Conservation (phyloP, 2,888 invertebrate species). For the Pedicia rivosa region DNA sequence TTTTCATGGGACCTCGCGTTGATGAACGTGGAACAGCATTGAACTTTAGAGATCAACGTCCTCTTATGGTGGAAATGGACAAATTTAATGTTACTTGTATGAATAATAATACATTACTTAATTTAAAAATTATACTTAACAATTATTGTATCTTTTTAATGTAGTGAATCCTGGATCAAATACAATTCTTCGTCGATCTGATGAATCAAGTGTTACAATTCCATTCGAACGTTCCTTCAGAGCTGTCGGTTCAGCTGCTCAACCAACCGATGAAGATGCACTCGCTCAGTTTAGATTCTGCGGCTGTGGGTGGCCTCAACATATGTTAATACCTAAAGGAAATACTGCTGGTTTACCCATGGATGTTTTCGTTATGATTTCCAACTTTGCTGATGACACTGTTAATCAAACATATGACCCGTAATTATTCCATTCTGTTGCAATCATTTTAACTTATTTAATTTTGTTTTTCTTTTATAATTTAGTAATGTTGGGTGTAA, state of each 20-base stretch:
- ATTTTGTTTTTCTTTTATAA: conserved; percentile 9
- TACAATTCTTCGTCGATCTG: conserved; percentile 45
- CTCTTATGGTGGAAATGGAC: conserved; percentile 50
- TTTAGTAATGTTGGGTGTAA: conserved; percentile 30
- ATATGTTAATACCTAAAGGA: conserved; percentile 63
- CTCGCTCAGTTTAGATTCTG: conserved; percentile 57
- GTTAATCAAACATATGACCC: conserved; percentile 18
- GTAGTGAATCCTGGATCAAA: conserved; percentile 57
- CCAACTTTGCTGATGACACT: conserved; percentile 48
- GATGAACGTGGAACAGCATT: conserved; percentile 46
- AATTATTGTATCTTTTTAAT: background rate
- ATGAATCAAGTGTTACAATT: conserved; percentile 63
- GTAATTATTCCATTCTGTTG: conserved; percentile 6
- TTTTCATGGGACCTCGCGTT: conserved; percentile 46
- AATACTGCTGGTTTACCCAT: conserved; percentile 41
- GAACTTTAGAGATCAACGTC: conserved; percentile 39
- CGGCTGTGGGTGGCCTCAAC: conserved; percentile 80
- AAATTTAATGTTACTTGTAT: conserved; percentile 44
- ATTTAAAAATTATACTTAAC: background rate
- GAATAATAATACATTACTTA: conserved; percentile 14
- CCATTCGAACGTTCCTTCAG: conserved; percentile 71
- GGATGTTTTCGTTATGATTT: conserved; percentile 62
- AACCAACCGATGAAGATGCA: conserved; percentile 28
- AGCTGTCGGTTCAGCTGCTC: conserved; percentile 40
- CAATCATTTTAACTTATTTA: background rate